Percentiles rank a stretch among this genome's conserved stretches.
phyloP scores from a whole-genome alignment of 2,888 invertebrate species.

The Tenthredo distinguenda region DNA sequence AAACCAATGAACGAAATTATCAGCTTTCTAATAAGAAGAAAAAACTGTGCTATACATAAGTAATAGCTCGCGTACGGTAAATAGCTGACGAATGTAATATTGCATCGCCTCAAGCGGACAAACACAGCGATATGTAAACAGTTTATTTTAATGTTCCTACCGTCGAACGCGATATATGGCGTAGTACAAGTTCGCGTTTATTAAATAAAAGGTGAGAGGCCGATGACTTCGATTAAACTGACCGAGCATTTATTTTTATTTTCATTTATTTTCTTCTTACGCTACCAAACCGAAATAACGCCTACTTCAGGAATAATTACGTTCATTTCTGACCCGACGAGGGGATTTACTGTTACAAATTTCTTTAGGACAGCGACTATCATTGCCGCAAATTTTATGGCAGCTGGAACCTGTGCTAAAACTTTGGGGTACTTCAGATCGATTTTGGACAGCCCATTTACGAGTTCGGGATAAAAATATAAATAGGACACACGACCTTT shows the following conservation, averaged over 20 bases:
- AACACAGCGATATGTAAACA: not conserved
- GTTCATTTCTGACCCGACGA: not conserved
- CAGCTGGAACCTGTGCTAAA: too few relatives aligned
- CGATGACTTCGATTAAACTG: slow-evolving; percentile 12
- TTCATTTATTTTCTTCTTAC: not conserved
- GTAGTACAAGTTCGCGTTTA: not conserved
- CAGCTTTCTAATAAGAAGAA: not conserved
- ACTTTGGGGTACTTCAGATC: too few relatives aligned
- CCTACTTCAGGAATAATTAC: not conserved
- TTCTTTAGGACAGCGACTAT: not conserved
- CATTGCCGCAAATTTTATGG: too few relatives aligned
- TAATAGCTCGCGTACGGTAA: not conserved
- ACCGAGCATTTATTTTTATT: not conserved
- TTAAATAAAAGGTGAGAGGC: not conserved
- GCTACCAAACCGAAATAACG: not conserved
- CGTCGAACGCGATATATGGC: not conserved
- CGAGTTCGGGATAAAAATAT: not conserved
- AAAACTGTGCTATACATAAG: not conserved
- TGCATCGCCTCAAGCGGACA: not conserved
- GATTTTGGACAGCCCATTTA: not conserved
- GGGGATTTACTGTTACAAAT: not conserved
- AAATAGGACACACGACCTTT: not conserved
- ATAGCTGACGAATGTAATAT: not conserved
- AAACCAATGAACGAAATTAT: too few relatives aligned
- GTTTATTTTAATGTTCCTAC: not conserved